These are phyloP conservation scores for Sarcophaga carnaria DNA, from an alignment of 2,888 invertebrate species.

Conservation along the genomic window DNA sequence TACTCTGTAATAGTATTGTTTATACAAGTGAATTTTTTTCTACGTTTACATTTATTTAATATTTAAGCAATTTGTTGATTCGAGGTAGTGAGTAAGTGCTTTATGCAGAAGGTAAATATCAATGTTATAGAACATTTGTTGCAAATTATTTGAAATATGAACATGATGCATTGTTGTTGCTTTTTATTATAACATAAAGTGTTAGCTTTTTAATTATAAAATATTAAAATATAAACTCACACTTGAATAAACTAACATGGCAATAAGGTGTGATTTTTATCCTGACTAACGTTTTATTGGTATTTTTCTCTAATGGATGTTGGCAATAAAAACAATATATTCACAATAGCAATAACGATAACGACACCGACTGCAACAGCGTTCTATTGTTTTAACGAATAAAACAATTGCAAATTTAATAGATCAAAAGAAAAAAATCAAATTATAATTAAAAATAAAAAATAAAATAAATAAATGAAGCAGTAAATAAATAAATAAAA, in stretches of 20 bases:
- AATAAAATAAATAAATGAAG: background rate
- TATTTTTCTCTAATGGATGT: slow-evolving; percentile 50
- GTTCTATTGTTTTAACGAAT: background rate
- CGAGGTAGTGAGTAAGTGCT: background rate
- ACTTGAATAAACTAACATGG: slow-evolving; percentile 71
- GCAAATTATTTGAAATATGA: background rate
- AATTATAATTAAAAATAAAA: background rate
- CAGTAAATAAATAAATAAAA: background rate
- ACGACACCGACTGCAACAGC: background rate
- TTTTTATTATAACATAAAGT: slow-evolving; percentile 68
- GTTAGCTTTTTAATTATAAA: slow-evolving; percentile 81
- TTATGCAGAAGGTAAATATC: background rate
- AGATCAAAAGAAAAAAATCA: background rate
- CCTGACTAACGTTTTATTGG: slow-evolving; percentile 50
- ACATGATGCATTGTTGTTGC: slow-evolving; percentile 4
- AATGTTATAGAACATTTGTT: background rate
- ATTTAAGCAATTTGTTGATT: background rate
- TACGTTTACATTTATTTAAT: background rate
- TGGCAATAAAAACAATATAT: slow-evolving; percentile 44
- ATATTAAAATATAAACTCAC: slow-evolving; percentile 79
- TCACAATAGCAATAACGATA: background rate
- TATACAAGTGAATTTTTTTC: background rate
- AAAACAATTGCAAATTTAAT: background rate
- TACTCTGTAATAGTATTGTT: background rate
- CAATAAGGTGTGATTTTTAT: slow-evolving; percentile 57